A percentile compares a stretch with the other conserved stretches of the same genome.
Conservation (phyloP, 2,888 invertebrate genomes). For the Enchytraeus crypticus region DNA sequence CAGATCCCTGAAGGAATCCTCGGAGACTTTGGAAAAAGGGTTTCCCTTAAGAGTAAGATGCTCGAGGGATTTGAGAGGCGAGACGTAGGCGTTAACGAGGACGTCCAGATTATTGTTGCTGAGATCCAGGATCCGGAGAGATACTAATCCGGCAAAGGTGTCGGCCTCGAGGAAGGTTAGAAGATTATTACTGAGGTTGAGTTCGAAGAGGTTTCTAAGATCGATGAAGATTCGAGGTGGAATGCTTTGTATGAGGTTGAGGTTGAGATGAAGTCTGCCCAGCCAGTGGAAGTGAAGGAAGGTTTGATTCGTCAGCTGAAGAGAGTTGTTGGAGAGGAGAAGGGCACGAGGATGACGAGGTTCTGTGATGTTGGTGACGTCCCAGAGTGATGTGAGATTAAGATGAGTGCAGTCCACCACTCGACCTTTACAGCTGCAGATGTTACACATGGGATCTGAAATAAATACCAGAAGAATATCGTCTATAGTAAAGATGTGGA, state of each 20-base stretch:
- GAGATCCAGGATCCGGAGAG: constrained; percentile 15
- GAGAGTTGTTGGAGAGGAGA: constrained; percentile 10
- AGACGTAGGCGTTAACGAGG: constrained; percentile 1
- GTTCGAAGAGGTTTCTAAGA: constrained; percentile 15
- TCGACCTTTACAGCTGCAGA: constrained; percentile 8
- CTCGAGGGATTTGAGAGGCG: constrained; percentile 1
- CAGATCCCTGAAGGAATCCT: constrained; percentile 15
- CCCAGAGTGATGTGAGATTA: not conserved
- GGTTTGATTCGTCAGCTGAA: constrained; percentile 2
- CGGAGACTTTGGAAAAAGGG: constrained; percentile 9
- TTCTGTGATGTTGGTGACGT: not conserved
- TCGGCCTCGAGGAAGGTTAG: constrained; percentile 7
- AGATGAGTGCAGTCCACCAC: constrained; percentile 1
- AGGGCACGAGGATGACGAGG: constrained; percentile 13
- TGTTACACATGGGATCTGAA: constrained; percentile 13
- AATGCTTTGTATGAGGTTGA: constrained; percentile 9
- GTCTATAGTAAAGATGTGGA: no score
- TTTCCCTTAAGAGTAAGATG: constrained; percentile 16
- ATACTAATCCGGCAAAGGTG: constrained; percentile 16
- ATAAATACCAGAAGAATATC: no score
- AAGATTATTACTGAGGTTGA: constrained; percentile 24
- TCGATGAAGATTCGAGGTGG: constrained; percentile 11
- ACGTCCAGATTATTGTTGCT: constrained; percentile 10
- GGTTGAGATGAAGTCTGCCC: constrained; percentile 12
- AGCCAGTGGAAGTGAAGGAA: constrained; percentile 14